phyloP scores from a whole-genome alignment of 2,888 invertebrate species.

The Synergus itoensis region DNA sequence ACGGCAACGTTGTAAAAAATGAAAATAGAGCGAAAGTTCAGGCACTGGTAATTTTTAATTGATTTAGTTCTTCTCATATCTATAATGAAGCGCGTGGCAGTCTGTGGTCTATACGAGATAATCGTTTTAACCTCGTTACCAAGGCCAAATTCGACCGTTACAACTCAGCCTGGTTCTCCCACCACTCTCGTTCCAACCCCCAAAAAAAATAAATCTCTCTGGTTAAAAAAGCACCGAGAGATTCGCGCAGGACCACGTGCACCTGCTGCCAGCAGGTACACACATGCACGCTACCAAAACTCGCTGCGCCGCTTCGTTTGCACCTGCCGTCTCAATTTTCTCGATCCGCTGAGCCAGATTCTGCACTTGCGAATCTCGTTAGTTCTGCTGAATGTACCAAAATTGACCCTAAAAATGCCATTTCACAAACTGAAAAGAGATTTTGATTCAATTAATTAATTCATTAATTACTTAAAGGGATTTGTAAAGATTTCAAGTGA shows the following conservation, averaged over 20 bases:
- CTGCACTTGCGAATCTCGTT: slow-evolving; percentile 19
- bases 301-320: slow-evolving; percentile 50
- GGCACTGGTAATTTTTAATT: not conserved
- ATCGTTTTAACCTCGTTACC: slow-evolving; percentile 32
- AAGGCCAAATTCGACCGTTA: slow-evolving; percentile 58
- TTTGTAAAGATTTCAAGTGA: too few relatives aligned
- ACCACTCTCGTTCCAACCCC: slow-evolving; percentile 51
- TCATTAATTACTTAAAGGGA: too few relatives aligned
- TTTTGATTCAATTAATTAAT: too few relatives aligned
- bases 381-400: not conserved
- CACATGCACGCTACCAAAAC: slow-evolving; percentile 42
- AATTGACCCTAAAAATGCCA: not conserved
- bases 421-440: not conserved
- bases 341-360: slow-evolving; percentile 48
- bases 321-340: slow-evolving; percentile 67
- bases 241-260: slow-evolving; percentile 59
- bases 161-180: slow-evolving; percentile 36
- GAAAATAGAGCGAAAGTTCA: not conserved
- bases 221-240: slow-evolving; percentile 48
- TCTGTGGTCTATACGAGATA: not conserved
- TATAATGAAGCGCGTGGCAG: slow-evolving; percentile 4
- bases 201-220: slow-evolving; percentile 53
- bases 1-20: not conserved
- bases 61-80: not conserved
- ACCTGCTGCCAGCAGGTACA: slow-evolving; percentile 61